phyloP scores from a whole-genome alignment of 2,113 vertebrate genomes.

The Oenanthe melanoleuca region DNA sequence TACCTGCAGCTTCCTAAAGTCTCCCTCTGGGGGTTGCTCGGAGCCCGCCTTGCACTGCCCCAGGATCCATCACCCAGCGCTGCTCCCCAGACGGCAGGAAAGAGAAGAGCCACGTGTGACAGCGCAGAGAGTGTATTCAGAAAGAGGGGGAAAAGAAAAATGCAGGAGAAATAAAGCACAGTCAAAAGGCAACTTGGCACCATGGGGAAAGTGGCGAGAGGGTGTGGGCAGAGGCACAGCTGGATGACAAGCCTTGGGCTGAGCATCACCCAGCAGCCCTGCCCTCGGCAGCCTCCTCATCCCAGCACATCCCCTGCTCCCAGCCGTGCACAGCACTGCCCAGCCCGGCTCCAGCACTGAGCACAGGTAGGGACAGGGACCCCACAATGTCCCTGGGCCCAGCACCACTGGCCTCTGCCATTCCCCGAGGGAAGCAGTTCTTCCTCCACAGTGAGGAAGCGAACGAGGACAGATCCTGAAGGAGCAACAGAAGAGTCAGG shows the following conservation, averaged over 20 bases:
- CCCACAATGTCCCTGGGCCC: fast-evolving
- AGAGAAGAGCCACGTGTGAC: slow-evolving; percentile 27
- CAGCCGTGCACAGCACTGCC: fast-evolving
- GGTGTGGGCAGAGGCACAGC: background rate
- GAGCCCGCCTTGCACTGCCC: background rate
- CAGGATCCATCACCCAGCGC: fast-evolving
- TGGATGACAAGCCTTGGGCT: background rate
- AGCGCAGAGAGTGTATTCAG: slow-evolving; percentile 55
- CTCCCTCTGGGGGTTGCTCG: background rate
- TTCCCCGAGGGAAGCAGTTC: background rate
- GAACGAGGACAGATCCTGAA: background rate
- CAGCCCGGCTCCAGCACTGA: background rate
- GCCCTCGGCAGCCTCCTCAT: background rate
- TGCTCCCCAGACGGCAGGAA: background rate
- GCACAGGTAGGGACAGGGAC: background rate
- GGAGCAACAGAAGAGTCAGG: background rate
- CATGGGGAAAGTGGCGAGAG: fast-evolving
- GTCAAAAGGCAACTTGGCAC: background rate
- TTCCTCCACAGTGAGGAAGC: background rate
- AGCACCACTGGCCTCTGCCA: fast-evolving
- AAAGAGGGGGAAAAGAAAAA: background rate
- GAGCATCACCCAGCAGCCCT: background rate
- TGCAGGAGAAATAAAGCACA: background rate
- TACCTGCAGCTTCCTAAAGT: background rate
- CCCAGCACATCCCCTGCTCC: background rate